Evolutionary conservation across 2,888 invertebrate genomes (phyloP), one percentile per base, ranked within the genome.

Genomic region (Aromia moschata): DNA sequence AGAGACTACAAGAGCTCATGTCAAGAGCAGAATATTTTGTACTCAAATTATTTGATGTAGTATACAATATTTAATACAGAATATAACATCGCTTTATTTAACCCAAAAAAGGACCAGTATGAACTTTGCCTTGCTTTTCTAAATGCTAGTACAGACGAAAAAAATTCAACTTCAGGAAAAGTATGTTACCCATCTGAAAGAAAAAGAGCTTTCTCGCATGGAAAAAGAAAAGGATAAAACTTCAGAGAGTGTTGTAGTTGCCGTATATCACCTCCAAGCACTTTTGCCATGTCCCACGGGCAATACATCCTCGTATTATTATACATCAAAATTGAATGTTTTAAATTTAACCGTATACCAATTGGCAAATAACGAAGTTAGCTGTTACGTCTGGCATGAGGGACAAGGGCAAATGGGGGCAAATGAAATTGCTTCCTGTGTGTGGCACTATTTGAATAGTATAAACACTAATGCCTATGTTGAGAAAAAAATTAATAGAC

Each of bases 301-400:
- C 43, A 51, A 45, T 18, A 52, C 57, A 51, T 66, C 64, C 16
- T 64, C 62, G 25, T 25, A 25, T 40, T 69, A 68, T 56, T 70
- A 70, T 49, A 59, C 65, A 15, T 61, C 64, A 16, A 73, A 70
- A 51, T 54, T 70, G 43, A 70, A 68, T 17, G 60, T 65, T 16
- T 70, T 71, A 18, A 71, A 73, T 61, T 71, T 73, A 38, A 71
- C 70, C 4, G 37, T 71, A 36, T 70, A 70, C 56, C 67, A 71
- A 37, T 60, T 69, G 47, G 38, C 45, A 31, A 67, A 60, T 33
- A 57, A 70, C 59, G 58, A 70, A 67, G 67, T 67, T 45, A 60
- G 63, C 47, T 70, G 70, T 56, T 66, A 64, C 58, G 46, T 64
- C 47, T 65, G 67, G 70, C 61, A 72, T 62, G 70, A 74, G 57